A percentile compares a stretch with the other conserved stretches of the same genome.
Conservation (phyloP, 2,888 invertebrate genomes). For the Pseudococcus jackbeardsleyi region DNA sequence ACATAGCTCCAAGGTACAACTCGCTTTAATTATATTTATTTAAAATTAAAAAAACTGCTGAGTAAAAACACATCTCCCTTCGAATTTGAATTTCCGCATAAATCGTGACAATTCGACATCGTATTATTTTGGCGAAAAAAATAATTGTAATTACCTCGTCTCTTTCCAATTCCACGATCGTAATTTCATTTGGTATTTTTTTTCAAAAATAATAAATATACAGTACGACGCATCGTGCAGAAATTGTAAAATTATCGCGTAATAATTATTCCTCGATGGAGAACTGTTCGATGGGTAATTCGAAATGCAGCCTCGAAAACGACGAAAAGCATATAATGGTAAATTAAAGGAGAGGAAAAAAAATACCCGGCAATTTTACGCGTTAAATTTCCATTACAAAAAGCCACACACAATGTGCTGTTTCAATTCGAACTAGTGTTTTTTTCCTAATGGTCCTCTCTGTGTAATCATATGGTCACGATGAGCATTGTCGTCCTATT, state of each 20-base stretch:
- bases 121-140: neutral
- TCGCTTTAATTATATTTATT: constrained; percentile 8
- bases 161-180: neutral
- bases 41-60: neutral
- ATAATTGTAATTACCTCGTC: neutral
- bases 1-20: neutral
- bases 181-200: neutral
- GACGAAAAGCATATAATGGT: constrained; percentile 9
- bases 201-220: neutral
- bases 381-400: constrained; percentile 44
- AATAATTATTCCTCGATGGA: constrained; percentile 22
- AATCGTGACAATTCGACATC: neutral
- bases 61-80: neutral
- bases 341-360: constrained; percentile 22
- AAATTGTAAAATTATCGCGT: neutral
- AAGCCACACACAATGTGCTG: constrained; percentile 29
- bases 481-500: constrained; percentile 7
- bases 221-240: neutral
- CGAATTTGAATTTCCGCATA: neutral
- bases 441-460: neutral
- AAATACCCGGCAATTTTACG: constrained; percentile 38
- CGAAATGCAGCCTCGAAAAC: constrained; percentile 3
- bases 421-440: constrained; percentile 9
- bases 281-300: neutral
- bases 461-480: constrained; percentile 23